These are phyloP conservation scores for Reticulitermes speratus DNA, from an alignment of 1,140 invertebrate genomes.

Conservation along the genomic window DNA sequence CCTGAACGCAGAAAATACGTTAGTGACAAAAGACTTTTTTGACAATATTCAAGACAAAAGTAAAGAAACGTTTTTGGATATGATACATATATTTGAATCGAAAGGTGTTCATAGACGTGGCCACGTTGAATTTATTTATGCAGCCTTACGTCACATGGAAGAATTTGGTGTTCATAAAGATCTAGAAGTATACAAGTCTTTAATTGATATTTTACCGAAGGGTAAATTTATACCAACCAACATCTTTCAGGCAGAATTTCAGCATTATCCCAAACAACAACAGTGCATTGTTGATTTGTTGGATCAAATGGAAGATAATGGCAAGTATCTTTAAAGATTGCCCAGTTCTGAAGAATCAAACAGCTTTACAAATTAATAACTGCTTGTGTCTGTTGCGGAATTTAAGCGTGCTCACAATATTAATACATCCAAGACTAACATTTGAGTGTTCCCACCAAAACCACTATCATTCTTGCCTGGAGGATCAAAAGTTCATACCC, in stretches of 20 bases:
- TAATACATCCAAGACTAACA: no score
- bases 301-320: slow-evolving; percentile 87
- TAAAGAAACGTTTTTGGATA: slow-evolving; percentile 70
- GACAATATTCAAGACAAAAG: slow-evolving; percentile 60
- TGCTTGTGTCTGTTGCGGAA: background rate
- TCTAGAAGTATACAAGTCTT: slow-evolving; percentile 84
- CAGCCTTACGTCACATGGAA: slow-evolving; percentile 84
- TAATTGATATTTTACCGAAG: slow-evolving; percentile 91
- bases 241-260: slow-evolving; percentile 80
- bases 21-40: slow-evolving; percentile 48
- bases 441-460: no score
- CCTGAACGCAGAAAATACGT: slow-evolving; percentile 26
- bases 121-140: slow-evolving; percentile 92
- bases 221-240: slow-evolving; percentile 82
- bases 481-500: no score
- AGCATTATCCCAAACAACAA: slow-evolving; percentile 94
- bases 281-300: slow-evolving; percentile 84
- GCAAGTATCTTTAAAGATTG: slow-evolving; percentile 46
- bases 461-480: no score
- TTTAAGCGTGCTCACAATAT: no score
- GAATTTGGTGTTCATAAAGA: slow-evolving; percentile 89
- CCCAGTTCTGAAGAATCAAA: background rate
- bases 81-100: slow-evolving; percentile 68
- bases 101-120: slow-evolving; percentile 63
- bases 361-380: slow-evolving; percentile 15